A percentile compares a stretch with the other conserved stretches of the same genome.
Conservation (phyloP, 2,113 vertebrate species). For the Leuciscus idus region DNA sequence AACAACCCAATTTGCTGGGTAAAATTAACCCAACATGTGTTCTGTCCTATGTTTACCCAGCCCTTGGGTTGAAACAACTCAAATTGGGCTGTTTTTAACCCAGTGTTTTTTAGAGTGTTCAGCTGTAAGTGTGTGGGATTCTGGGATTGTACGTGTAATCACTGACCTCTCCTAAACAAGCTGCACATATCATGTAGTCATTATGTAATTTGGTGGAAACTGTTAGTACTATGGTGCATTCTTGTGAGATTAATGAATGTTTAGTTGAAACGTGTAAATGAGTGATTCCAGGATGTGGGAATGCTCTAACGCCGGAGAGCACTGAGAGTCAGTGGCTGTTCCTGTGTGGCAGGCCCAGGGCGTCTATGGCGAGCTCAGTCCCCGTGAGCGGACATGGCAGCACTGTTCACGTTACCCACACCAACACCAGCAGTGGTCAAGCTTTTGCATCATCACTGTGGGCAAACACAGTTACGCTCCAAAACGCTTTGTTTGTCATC, state of each 20-base stretch:
- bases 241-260: not conserved
- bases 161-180: not conserved
- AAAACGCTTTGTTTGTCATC: slow-evolving; percentile 14
- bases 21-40: no score
- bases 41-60: no score
- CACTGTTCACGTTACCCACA: not conserved
- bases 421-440: slow-evolving; percentile 7
- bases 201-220: not conserved
- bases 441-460: slow-evolving; percentile 25
- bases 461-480: slow-evolving; percentile 14
- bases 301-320: no score
- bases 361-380: not conserved
- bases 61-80: no score
- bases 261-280: not conserved
- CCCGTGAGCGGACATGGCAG: not conserved
- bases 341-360: not conserved
- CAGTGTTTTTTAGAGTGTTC: no score
- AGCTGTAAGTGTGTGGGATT: not conserved
- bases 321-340: no score
- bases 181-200: not conserved
- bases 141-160: not conserved
- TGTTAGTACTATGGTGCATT: not conserved
- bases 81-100: no score
- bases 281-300: not conserved
- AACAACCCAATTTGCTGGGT: no score